These are phyloP conservation scores for Calliopum simillimum DNA, from an alignment of 2,888 invertebrate genomes.

Conservation along the genomic window DNA sequence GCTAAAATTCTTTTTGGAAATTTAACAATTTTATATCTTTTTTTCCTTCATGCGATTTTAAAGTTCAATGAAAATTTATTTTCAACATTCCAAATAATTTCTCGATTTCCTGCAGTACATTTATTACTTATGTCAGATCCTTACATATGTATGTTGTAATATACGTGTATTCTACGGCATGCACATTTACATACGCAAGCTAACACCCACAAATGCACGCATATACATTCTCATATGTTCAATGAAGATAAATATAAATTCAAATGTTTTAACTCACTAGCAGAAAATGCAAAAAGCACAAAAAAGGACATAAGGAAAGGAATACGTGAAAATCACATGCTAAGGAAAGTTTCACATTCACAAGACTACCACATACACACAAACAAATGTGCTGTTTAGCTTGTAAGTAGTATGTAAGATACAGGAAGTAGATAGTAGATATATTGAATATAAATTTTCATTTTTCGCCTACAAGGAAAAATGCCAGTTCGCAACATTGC, in stretches of 20 bases:
- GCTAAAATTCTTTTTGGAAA: neutral
- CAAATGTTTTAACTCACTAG: constrained; percentile 36
- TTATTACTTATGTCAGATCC: constrained; percentile 31
- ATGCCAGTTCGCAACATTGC: neutral
- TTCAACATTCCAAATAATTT: constrained; percentile 30
- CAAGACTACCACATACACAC: no score
- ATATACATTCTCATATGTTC: constrained; percentile 8
- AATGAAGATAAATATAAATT: constrained; percentile 32
- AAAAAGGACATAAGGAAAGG: neutral
- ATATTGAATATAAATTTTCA: constrained; percentile 39
- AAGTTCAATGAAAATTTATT: constrained; percentile 10
- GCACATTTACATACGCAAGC: neutral
- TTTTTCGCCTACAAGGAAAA: constrained; percentile 23
- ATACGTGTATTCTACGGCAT: no score
- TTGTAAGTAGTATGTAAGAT: neutral
- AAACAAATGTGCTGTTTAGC: neutral
- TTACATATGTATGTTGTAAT: no score
- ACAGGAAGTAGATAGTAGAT: neutral
- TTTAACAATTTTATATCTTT: constrained; percentile 18
- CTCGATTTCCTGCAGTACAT: constrained; percentile 29
- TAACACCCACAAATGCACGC: constrained; percentile 11
- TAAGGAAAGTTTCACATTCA: neutral
- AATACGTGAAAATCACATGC: constrained; percentile 4
- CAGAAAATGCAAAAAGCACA: constrained; percentile 22
- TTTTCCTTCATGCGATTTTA: constrained; percentile 6